Percentiles rank a stretch among this genome's conserved stretches.
phyloP scores from a whole-genome alignment of 1,140 invertebrate species.

The Diabrotica virgifera region DNA sequence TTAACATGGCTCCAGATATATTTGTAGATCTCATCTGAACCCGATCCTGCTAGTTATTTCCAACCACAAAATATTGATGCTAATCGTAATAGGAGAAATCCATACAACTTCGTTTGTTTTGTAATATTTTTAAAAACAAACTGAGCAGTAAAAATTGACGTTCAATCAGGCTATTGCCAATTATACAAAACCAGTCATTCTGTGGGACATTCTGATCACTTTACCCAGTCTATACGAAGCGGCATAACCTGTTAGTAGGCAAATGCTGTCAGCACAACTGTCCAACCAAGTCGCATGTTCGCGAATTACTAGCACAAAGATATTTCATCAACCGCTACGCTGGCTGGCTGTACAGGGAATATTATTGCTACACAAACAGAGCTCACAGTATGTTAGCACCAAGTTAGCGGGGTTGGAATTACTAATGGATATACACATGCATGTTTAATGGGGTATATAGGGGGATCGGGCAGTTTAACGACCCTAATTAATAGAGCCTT shows the following conservation, averaged over 20 bases:
- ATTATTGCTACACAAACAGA: conserved; percentile 2
- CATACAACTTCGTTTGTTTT: too few species aligned
- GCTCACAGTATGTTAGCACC: conserved; percentile 1
- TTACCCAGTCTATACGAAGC: neutral
- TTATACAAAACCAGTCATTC: neutral
- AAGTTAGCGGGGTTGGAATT: conserved; percentile 1
- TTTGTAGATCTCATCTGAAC: too few species aligned
- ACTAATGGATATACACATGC: conserved; percentile 2
- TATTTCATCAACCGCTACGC: neutral
- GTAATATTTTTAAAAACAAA: too few species aligned
- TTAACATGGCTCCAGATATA: too few species aligned
- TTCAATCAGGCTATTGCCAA: too few species aligned
- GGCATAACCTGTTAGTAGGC: conserved; percentile 1
- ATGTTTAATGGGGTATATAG: conserved; percentile 2
- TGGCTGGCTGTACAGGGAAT: neutral
- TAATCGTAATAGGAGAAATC: too few species aligned
- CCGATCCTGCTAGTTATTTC: too few species aligned
- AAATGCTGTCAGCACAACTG: neutral
- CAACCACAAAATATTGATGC: too few species aligned
- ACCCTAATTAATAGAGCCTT: conserved; percentile 1
- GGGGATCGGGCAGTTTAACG: conserved; percentile 1
- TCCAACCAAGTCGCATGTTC: neutral
- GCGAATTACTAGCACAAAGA: neutral
- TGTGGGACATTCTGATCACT: neutral
- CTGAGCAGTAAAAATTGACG: too few species aligned